Evolutionary conservation across 2,888 invertebrate genomes (phyloP).

Genomic region (Heliconius erato): DNA sequence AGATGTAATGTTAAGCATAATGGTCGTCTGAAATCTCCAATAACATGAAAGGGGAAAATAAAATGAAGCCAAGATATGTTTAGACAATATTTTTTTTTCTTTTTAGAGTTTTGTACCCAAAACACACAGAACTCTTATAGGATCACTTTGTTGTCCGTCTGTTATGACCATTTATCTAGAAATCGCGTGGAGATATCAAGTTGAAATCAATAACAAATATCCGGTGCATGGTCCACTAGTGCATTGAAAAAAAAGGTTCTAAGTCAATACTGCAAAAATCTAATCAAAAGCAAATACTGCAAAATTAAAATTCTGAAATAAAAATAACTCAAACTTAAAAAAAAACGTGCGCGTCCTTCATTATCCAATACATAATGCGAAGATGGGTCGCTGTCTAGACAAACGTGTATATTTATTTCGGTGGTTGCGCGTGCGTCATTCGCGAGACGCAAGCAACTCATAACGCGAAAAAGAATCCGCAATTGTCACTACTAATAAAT

Average conservation of each 20-base stretch:
- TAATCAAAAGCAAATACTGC: no score
- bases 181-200: no score
- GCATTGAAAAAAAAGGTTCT: no score
- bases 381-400: conserved; percentile 58
- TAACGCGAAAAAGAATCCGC: conserved; percentile 65
- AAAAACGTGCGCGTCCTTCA: conserved; percentile 43
- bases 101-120: no score
- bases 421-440: conserved; percentile 72
- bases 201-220: no score
- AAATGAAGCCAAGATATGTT: background rate
- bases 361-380: conserved; percentile 40
- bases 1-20: background rate
- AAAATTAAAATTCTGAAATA: background rate
- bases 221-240: no score
- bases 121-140: no score
- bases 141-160: no score
- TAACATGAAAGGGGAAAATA: background rate
- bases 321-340: background rate
- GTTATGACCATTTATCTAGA: no score
- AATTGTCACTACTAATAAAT: conserved; percentile 53
- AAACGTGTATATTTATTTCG: conserved; percentile 69
- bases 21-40: background rate
- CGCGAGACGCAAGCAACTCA: conserved; percentile 70
- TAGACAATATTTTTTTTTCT: background rate
- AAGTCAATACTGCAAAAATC: no score